Percentiles rank a stretch among this genome's conserved stretches.
These are phyloP conservation scores for Tolypeutes matacus DNA, from an alignment of 2,797 vertebrate genomes.

Conservation along the genomic window DNA sequence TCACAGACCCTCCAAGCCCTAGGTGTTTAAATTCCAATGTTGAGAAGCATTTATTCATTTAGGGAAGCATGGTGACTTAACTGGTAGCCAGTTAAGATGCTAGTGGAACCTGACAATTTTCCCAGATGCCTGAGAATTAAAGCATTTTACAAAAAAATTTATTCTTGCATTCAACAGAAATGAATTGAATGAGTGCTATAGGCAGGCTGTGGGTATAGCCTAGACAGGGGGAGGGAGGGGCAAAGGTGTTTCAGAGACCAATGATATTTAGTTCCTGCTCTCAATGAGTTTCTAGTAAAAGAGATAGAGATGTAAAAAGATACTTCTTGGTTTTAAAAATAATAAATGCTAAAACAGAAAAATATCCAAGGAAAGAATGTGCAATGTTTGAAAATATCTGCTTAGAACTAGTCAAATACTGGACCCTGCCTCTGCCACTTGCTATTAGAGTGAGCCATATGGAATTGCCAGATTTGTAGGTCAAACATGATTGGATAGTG, in stretches of 20 bases:
- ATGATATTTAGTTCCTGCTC: not conserved
- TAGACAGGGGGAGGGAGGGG: not conserved
- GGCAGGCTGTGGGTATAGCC: not conserved
- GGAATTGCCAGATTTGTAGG: not conserved
- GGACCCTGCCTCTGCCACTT: not conserved
- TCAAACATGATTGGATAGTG: not conserved
- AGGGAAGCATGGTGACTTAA: not conserved
- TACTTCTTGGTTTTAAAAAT: not conserved
- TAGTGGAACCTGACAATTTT: not conserved
- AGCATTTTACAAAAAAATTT: not conserved
- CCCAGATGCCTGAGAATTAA: not conserved
- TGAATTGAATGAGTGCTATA: not conserved
- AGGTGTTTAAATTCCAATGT: not conserved
- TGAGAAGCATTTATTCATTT: slow-evolving; percentile 20
- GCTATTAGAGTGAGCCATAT: not conserved
- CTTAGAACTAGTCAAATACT: not conserved
- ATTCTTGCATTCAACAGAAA: slow-evolving; percentile 24
- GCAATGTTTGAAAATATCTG: not conserved
- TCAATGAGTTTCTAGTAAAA: not conserved
- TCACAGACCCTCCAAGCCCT: not conserved
- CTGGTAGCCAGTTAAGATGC: not conserved
- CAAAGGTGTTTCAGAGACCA: not conserved
- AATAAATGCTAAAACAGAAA: not conserved
- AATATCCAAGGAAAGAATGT: not conserved
- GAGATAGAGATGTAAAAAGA: not conserved